Conservation (phyloP, 2,797 vertebrate genomes). For the Chiloscyllium punctatum region DNA sequence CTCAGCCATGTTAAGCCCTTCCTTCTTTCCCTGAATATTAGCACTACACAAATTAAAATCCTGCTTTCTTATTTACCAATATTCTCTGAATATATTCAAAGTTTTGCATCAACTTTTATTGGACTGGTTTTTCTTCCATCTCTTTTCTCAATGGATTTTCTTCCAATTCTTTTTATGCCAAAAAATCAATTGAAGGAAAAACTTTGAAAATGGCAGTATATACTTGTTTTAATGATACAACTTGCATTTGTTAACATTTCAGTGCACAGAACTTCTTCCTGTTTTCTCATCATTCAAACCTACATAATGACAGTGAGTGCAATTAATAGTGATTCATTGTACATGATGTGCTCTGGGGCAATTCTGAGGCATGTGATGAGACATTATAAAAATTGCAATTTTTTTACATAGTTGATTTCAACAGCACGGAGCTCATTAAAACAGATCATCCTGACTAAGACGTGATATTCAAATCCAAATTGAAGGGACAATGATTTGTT, state of each 20-base stretch:
- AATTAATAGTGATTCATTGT: not conserved
- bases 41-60: not conserved
- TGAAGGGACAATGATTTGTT: not conserved
- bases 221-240: not conserved
- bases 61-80: not conserved
- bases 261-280: not conserved
- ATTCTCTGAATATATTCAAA: not conserved
- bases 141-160: too few species aligned
- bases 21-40: not conserved
- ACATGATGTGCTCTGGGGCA: not conserved
- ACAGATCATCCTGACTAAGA: not conserved
- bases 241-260: not conserved
- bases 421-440: not conserved
- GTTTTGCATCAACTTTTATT: not conserved
- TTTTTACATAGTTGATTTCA: not conserved
- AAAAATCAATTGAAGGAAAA: too few species aligned
- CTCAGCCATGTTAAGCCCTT: not conserved
- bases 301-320: not conserved
- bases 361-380: not conserved
- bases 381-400: not conserved
- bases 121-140: too few species aligned
- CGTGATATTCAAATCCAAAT: not conserved
- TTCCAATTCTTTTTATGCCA: too few species aligned
- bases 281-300: not conserved
- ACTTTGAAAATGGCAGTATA: too few species aligned